phyloP scores from a whole-genome alignment of 2,797 vertebrate genomes.

The Crocodylus rhombifer region DNA sequence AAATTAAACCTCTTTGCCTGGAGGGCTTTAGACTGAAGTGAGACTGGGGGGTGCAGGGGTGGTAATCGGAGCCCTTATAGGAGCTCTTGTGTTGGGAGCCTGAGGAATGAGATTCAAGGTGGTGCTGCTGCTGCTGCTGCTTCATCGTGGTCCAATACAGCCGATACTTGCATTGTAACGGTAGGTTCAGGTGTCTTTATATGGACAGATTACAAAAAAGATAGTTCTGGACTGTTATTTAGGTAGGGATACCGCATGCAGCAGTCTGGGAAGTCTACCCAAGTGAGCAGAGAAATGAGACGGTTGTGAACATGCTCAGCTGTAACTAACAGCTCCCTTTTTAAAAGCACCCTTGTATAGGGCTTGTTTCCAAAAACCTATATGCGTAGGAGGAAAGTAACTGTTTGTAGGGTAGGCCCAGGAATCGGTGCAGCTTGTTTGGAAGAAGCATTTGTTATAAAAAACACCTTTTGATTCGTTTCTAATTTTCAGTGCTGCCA shows the following conservation, averaged over 20 bases:
- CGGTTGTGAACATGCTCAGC: background rate
- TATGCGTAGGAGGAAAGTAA: background rate
- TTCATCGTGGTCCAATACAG: background rate
- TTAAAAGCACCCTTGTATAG: background rate
- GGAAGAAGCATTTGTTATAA: rapidly evolving
- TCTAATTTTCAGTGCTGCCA: slow-evolving; percentile 81
- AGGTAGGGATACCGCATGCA: background rate
- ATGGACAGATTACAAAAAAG: background rate
- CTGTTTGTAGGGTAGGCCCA: rapidly evolving
- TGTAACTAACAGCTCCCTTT: background rate
- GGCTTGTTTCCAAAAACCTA: rapidly evolving
- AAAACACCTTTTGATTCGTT: slow-evolving; percentile 39
- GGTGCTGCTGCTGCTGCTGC: background rate
- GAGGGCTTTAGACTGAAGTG: too few species aligned
- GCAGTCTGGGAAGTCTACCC: background rate
- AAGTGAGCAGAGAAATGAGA: background rate
- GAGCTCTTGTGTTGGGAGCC: background rate
- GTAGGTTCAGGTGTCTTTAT: background rate
- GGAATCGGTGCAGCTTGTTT: background rate
- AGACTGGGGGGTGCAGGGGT: too few species aligned
- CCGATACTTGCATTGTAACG: background rate
- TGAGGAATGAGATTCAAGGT: background rate
- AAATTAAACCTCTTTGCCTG: too few species aligned
- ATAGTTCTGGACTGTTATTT: background rate
- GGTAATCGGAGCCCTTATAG: background rate